Evolutionary conservation across 1,140 invertebrate species (phyloP).

Genomic region (Ectropis grisescens): DNA sequence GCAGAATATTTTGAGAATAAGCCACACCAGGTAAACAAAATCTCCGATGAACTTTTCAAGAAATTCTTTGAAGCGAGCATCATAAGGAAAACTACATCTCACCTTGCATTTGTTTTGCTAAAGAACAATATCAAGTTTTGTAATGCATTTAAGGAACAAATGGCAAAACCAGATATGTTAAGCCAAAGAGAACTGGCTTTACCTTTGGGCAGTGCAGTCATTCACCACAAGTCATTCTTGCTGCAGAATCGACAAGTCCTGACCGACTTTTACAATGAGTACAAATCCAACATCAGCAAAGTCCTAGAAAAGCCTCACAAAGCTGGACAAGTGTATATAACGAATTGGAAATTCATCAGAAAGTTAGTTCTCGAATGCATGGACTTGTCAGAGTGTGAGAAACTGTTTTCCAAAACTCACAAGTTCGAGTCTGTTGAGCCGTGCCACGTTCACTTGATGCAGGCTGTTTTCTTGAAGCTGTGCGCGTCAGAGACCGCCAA

Average conservation of each 20-base stretch:
- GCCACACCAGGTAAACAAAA: conserved; percentile 65
- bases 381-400: conserved; percentile 68
- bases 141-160: conserved; percentile 54
- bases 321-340: conserved; percentile 72
- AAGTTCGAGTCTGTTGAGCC: conserved; percentile 72
- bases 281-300: conserved; percentile 72
- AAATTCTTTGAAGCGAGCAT: conserved; percentile 53
- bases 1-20: conserved; percentile 71
- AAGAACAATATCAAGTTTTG: conserved; percentile 59
- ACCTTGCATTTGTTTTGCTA: conserved; percentile 64
- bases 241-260: conserved; percentile 51
- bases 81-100: conserved; percentile 64
- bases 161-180: conserved; percentile 47
- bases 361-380: conserved; percentile 70
- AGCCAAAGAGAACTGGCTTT: conserved; percentile 72
- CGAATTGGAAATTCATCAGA: conserved; percentile 62
- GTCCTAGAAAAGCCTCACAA: conserved; percentile 75
- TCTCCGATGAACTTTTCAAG: conserved; percentile 66
- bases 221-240: conserved; percentile 46
- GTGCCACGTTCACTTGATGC: conserved; percentile 70
- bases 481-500: conserved; percentile 32
- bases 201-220: conserved; percentile 65
- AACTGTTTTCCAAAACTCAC: conserved; percentile 68
- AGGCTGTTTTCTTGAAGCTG: conserved; percentile 69
- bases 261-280: conserved; percentile 66